phyloP scores from a whole-genome alignment of 2,888 invertebrate species.

The Scelioninae gen. 1 region DNA sequence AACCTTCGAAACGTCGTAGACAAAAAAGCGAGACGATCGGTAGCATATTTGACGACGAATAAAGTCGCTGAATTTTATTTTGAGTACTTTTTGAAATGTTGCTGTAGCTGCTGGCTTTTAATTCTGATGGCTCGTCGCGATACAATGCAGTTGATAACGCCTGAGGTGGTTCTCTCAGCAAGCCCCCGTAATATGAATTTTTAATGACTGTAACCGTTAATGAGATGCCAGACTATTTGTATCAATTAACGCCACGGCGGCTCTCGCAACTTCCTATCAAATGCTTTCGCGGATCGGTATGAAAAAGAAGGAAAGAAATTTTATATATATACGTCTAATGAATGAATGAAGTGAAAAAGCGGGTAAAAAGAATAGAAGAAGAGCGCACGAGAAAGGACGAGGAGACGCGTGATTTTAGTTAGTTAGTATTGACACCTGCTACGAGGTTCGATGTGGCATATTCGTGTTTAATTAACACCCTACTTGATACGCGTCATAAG shows the following conservation, averaged over 20 bases:
- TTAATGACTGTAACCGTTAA: slow-evolving; percentile 79
- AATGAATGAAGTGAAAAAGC: slow-evolving; percentile 34
- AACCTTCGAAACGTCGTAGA: slow-evolving; percentile 28
- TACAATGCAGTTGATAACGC: slow-evolving; percentile 65
- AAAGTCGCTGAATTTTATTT: slow-evolving; percentile 63
- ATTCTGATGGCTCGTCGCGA: slow-evolving; percentile 52
- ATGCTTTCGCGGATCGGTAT: slow-evolving; percentile 28
- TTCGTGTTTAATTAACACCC: slow-evolving; percentile 66
- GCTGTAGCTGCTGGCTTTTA: slow-evolving; percentile 41
- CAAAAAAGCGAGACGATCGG: slow-evolving; percentile 61
- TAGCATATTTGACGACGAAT: slow-evolving; percentile 57
- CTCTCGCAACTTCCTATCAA: slow-evolving; percentile 60
- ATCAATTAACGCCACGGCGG: slow-evolving; percentile 79
- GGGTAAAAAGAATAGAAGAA: slow-evolving; percentile 13
- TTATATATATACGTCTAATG: slow-evolving; percentile 23
- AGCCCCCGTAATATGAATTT: slow-evolving; percentile 72
- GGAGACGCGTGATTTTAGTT: slow-evolving; percentile 43
- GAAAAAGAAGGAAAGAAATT: neutral
- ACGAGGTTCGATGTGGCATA: slow-evolving; percentile 43
- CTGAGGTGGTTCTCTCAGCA: slow-evolving; percentile 56
- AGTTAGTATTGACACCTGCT: slow-evolving; percentile 59
- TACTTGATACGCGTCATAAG: slow-evolving; percentile 62
- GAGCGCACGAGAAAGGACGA: slow-evolving; percentile 24
- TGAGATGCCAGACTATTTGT: slow-evolving; percentile 78
- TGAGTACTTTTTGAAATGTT: slow-evolving; percentile 59